Base-by-base conservation (phyloP, 2,888 invertebrate species). In the Sphaeridia pumilis region DNA sequence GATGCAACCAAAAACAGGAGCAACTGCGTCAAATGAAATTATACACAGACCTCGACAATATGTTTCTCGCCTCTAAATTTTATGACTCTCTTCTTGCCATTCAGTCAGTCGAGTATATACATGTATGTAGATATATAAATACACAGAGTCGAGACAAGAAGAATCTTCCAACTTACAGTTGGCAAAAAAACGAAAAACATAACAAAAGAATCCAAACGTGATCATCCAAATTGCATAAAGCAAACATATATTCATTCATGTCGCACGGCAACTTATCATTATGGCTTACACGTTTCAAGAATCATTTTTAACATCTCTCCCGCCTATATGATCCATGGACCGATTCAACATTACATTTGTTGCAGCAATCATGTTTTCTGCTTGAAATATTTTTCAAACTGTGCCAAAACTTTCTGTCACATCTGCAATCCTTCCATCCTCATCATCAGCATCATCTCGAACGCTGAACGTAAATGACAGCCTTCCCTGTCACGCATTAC, bases 311-410 rank as follows among this genome's bases (percentile, higher is more conserved):
- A n/a, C n/a, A n/a, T n/a, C n/a, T n/a, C n/a, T n/a, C n/a, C n/a
- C n/a, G n/a, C n/a, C n/a, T n/a, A n/a, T n/a, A 31, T 7, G 10
- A 31, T 31, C 31, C 31, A 31, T 14, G 31, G 10, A 10, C 31
- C 10, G 31, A 31, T 31, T 7, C 31, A 31, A 31, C 31, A 14
- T 14, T 31, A 7, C 31, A 7, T 7, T 31, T 14, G 10, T 14
- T 31, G 10, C 31, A 31, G 7, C 31, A 31, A 51, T 45, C 50
- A 34, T 45, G 35, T 45, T 51, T 51, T 51, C 50, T 51, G 50
- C 50, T 51, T 51, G 43, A 45, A 50, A 50, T 50, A 51, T 51
- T 51, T 45, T 44, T 45, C 38, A 51, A 43, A 51, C 45, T 51
- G 45, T 51, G 50, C 50, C 50, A 51, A 51, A 51, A 51, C 50